Evolutionary conservation across 2,888 invertebrate genomes (phyloP), one percentile per base, ranked within the genome.

Genomic region (Allolobophora icterica): DNA sequence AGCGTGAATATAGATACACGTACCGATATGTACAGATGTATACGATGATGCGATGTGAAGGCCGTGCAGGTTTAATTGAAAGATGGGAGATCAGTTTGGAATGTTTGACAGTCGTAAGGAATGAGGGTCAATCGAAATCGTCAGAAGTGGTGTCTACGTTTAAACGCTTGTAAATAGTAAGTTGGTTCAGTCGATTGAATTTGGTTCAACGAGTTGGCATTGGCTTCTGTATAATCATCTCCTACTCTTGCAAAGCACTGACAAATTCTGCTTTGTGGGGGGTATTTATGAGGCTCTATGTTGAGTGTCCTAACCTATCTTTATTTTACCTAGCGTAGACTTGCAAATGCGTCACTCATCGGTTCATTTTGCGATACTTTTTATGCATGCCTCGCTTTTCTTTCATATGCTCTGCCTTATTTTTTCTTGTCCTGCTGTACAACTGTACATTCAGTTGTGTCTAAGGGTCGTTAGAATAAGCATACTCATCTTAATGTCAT

Each of bases 41-140:
- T 0, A 71, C 71, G 71, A 71, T 71, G 71, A 1, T n/a, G 30
- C n/a, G n/a, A n/a, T 71, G 71, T n/a, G 13, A n/a, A 71, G 71
- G 71, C 11, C 71, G 71, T n/a, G 71, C 8, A 71, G n/a, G 71
- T 71, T 71, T 71, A 71, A 71, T 71, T 71, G 71, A 71, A 71
- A 71, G 71, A 71, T 71, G n/a, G 71, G 71, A 71, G 71, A 71
- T 71, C 71, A 30, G 71, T 71, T 71, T n/a, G 30, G 71, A 71
- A n/a, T n/a, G 71, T n/a, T 71, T 71, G 71, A 71, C 71, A n/a
- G 71, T 71, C 71, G 71, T 11, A 71, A n/a, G 13, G 71, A 71
- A 71, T n/a, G 4, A 24, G 71, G n/a, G 8, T 71, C 71, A 71
- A n/a, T n/a, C 71, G 30, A 38, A 5, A 71, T 71, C 71, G 71